Base-by-base conservation (phyloP, 2,888 invertebrate genomes). In the Tryphoninae sp. region DNA sequence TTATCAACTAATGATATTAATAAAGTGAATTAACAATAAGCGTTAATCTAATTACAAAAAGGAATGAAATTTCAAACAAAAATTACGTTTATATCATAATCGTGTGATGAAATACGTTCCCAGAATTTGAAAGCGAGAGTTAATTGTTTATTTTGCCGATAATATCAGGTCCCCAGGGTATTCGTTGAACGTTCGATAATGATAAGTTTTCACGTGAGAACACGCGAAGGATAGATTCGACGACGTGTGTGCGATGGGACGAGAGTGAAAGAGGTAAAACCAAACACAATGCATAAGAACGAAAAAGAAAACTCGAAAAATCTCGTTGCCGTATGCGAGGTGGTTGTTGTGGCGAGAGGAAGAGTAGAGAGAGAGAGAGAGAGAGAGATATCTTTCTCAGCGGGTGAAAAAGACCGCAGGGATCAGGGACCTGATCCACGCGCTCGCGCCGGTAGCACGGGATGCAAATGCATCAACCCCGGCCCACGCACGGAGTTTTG, bases 401-500 rank as follows among this genome's bases (percentile, higher is more conserved):
- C 33, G 33, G 61, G 33, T 42, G 77, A 73, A 55, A 76, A 76
- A 45, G 40, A 75, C 49, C 72, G 45, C 59, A 64, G 68, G 73
- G 76, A 79, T 78, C 77, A 62, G 77, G 81, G 64, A 80, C 69
- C 69, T 59, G 76, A 80, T 82, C 73, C 68, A 79, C 75, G 75
- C 81, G 72, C 73, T 11, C 77, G 53, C 73, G 42, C 73, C 81
- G 73, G 83, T 79, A 82, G 81, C 81, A 11, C 45, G 62, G 49
- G 80, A 82, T 82, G 82, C 82, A 83, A 82, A 82, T 83, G 80
- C 77, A 82, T 83, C 79, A 78, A 71, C 78, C 72, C 55, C 83
- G 73, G 62, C 83, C 83, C 82, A 83, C 83, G 83, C 83, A 82
- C 65, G 53, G 8, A 26, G 16, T 58, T 80, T 78, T 82, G 83